Evolutionary conservation across 1,140 invertebrate species (phyloP), one percentile per base, ranked within the genome.

Genomic region (Euwallacea fornicatus): DNA sequence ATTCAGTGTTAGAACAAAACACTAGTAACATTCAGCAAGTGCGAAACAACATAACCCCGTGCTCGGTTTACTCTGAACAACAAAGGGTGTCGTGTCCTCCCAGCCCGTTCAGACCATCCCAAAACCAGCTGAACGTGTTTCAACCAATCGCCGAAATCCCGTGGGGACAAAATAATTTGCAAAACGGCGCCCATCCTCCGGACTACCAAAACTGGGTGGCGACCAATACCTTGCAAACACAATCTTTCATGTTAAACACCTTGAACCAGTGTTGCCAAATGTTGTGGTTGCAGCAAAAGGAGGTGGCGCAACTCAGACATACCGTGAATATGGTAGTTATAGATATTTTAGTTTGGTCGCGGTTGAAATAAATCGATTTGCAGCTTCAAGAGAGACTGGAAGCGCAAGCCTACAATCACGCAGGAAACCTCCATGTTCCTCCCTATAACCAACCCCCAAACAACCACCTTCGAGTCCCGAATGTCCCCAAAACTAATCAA

Each of bases 251-350:
- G 71, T 66, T 84, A 11, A 80, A 82, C 46, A 81, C 82, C 7
- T 68, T 85, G 15, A 84, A 81, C 71, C 83, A 84, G 61, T 84
- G 84, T 74, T 84, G 82, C 73, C 82, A 84, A 74, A 78, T 84
- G 76, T 66, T 85, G 11, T 84, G 82, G 81, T 62, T 83, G 59
- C 83, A 84, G 70, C 83, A 85, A 70, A 73, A 80, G 33, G 83
- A 84, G 72, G 66, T 85, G n/a, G 75, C 77, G 1, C 60, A 76
- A 7, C 69, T 85, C 16, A 76, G 81, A 13, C 78, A 75, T 15
- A 78, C 73, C 16, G 73, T 84, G 2, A 71, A 75, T 33, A 63
- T 76, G 72, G 81, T 82, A 76, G 76, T 13, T 60, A 11, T 7
- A 6, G 42, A 21, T 62, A 54, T 62, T 44, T 60, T 50, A 50